These are phyloP conservation scores for Alauda arvensis DNA, from an alignment of 2,797 vertebrate species.

Conservation along the genomic window DNA sequence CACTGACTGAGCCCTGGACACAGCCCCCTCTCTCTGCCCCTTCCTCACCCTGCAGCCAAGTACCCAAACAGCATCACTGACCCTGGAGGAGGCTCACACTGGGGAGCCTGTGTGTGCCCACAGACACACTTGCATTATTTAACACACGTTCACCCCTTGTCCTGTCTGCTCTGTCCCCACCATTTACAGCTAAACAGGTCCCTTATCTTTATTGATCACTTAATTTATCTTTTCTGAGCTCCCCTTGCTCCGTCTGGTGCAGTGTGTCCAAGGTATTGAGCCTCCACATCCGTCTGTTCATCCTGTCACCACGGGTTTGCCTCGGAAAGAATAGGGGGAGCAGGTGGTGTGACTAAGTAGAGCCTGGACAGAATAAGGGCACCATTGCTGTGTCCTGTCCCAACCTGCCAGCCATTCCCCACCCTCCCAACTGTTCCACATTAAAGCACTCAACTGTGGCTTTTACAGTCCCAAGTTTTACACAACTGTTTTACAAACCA, in stretches of 20 bases:
- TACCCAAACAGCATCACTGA: background rate
- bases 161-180: conserved; percentile 70
- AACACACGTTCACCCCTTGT: conserved; percentile 61
- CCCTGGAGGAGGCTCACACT: background rate
- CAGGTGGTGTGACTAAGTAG: conserved; percentile 99
- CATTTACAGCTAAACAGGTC: conserved; percentile 72
- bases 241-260: conserved; percentile 80
- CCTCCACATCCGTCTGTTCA: conserved; percentile 82
- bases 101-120: background rate
- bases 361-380: conserved; percentile 83
- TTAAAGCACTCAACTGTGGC: conserved; percentile 88
- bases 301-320: conserved; percentile 84
- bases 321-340: conserved; percentile 87
- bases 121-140: conserved; percentile 62
- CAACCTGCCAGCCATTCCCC: conserved; percentile 83
- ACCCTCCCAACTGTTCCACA: conserved; percentile 98
- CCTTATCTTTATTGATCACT: conserved; percentile 87
- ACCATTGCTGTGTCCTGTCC: conserved; percentile 81
- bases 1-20: background rate
- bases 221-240: conserved; percentile 84
- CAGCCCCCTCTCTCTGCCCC: background rate
- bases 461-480: conserved; percentile 93
- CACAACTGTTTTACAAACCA: conserved; percentile 96
- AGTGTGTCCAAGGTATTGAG: conserved; percentile 72
- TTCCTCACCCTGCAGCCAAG: background rate